phyloP scores from a whole-genome alignment of 2,797 vertebrate genomes.

The Rachycentron canadum region DNA sequence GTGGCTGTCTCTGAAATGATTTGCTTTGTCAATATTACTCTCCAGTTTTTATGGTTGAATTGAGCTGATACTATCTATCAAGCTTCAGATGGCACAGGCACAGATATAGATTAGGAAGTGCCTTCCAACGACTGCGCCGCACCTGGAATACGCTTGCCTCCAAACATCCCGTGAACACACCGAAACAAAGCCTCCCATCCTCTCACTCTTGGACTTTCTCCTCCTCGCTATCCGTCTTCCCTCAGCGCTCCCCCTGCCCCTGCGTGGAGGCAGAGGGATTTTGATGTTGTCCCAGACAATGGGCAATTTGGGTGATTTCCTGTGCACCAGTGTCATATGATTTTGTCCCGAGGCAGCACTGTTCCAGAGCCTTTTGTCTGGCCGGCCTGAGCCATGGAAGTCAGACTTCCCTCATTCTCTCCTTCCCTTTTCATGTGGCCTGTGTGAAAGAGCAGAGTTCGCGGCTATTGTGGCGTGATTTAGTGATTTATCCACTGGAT shows the following conservation, averaged over 20 bases:
- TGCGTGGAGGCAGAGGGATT: slow-evolving; percentile 63
- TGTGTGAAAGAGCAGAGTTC: slow-evolving; percentile 75
- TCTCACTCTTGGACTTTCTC: slow-evolving; percentile 9
- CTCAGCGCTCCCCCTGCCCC: slow-evolving; percentile 26
- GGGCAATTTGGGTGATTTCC: slow-evolving; percentile 87
- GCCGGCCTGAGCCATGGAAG: slow-evolving; percentile 76
- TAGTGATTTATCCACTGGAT: slow-evolving; percentile 86
- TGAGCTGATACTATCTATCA: not conserved
- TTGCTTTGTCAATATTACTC: slow-evolving; percentile 28
- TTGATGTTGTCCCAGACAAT: slow-evolving; percentile 87
- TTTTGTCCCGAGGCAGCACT: slow-evolving; percentile 84
- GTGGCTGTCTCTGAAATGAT: not conserved
- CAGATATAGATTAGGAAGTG: not conserved
- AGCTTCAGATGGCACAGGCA: not conserved
- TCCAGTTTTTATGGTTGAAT: not conserved
- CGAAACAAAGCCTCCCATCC: not conserved
- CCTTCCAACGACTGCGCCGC: not conserved
- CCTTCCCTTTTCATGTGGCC: slow-evolving; percentile 81
- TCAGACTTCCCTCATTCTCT: slow-evolving; percentile 82
- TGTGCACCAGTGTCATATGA: slow-evolving; percentile 88
- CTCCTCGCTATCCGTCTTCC: slow-evolving; percentile 35
- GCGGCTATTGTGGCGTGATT: slow-evolving; percentile 78
- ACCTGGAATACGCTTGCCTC: not conserved
- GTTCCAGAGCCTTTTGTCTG: slow-evolving; percentile 82
- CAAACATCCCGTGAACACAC: not conserved